Evolutionary conservation across 2,113 vertebrate genomes (phyloP).

Genomic region (Cygnus atratus): DNA sequence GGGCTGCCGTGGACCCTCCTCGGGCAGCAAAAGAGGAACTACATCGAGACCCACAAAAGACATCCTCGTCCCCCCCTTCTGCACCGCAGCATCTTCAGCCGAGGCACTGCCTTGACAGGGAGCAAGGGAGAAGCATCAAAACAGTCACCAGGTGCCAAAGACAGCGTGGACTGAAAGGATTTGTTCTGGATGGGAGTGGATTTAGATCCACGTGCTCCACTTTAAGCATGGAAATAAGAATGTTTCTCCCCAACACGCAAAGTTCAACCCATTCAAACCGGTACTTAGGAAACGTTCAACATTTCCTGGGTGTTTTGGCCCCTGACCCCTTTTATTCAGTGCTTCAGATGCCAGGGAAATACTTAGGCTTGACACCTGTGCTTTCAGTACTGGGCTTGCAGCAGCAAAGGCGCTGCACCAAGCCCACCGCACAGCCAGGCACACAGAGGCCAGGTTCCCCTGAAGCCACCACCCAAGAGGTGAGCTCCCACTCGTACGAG

Average conservation of each 20-base stretch:
- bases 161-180: not conserved
- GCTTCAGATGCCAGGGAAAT: not conserved
- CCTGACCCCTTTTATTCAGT: not conserved
- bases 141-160: not conserved
- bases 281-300: not conserved
- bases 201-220: not conserved
- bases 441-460: not conserved
- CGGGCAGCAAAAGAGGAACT: not conserved
- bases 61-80: not conserved
- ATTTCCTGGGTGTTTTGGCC: not conserved
- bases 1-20: not conserved
- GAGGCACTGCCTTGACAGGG: not conserved
- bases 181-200: not conserved
- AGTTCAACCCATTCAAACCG: not conserved
- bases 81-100: not conserved
- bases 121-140: not conserved
- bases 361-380: fast-evolving
- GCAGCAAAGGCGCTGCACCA: not conserved
- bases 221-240: not conserved
- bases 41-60: not conserved
- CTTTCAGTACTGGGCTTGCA: not conserved
- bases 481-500: not conserved
- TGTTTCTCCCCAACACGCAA: not conserved
- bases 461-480: not conserved
- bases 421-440: not conserved